phyloP scores from a whole-genome alignment of 2,888 invertebrate species.

The Calliphora vomitoria region DNA sequence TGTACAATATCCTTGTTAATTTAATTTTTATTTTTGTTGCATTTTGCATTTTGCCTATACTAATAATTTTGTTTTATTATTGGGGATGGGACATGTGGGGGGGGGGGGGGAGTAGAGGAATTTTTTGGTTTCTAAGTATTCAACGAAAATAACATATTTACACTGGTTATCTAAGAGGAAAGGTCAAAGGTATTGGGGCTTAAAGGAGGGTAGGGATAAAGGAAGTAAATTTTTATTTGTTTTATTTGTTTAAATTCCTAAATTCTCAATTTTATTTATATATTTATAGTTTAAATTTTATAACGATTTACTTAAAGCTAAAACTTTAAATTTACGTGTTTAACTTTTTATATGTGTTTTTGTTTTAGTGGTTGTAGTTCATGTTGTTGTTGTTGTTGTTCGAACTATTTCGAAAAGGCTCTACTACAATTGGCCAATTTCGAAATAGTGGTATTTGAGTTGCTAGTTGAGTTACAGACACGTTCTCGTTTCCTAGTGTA shows the following conservation, averaged over 20 bases:
- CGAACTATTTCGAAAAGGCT: slow-evolving; percentile 81
- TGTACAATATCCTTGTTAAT: slow-evolving; percentile 38
- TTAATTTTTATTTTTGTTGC: neutral
- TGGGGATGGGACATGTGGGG: neutral
- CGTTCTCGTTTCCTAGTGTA: slow-evolving; percentile 84
- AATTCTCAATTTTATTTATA: neutral
- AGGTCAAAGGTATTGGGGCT: neutral
- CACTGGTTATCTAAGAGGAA: neutral
- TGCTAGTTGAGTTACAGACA: slow-evolving; percentile 81
- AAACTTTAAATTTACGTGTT: slow-evolving; percentile 29
- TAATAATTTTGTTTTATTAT: neutral
- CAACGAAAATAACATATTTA: slow-evolving; percentile 46
- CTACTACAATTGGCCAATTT: slow-evolving; percentile 82
- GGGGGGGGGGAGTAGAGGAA: neutral
- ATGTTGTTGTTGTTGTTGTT: slow-evolving; percentile 19
- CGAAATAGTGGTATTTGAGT: slow-evolving; percentile 80
- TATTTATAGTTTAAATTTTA: slow-evolving; percentile 23
- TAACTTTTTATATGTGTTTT: slow-evolving; percentile 28
- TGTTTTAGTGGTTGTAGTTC: slow-evolving; percentile 20
- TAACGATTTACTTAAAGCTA: slow-evolving; percentile 32
- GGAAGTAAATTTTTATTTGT: slow-evolving; percentile 15
- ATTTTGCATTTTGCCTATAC: slow-evolving; percentile 1
- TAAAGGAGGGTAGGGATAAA: neutral
- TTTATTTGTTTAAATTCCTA: slow-evolving; percentile 37
- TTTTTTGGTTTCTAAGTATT: neutral